Evolutionary conservation across 2,113 vertebrate genomes (phyloP).

Genomic region (Polypterus senegalus): DNA sequence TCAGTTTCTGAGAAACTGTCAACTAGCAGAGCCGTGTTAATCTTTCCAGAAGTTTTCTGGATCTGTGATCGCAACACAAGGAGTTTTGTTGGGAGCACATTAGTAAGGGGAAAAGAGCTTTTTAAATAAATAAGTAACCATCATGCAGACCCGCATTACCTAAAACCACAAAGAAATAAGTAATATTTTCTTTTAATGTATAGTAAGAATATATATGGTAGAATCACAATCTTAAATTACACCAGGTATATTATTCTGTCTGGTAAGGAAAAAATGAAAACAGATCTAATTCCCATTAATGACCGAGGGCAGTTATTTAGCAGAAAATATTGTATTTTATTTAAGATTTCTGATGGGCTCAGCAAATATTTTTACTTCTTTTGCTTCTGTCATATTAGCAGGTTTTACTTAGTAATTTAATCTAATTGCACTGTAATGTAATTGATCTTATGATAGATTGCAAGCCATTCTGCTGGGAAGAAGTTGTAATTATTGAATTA

Average conservation of each 20-base stretch:
- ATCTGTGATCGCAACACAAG: slow-evolving; percentile 3
- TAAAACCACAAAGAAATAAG: not conserved
- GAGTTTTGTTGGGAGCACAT: not conserved
- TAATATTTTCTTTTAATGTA: not conserved
- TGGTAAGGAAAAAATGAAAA: not conserved
- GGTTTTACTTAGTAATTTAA: slow-evolving; percentile 39
- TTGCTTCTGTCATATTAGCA: slow-evolving; percentile 23
- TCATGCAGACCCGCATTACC: not conserved
- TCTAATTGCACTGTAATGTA: slow-evolving; percentile 32
- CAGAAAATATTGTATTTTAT: slow-evolving; percentile 22
- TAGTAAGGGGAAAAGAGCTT: too few species aligned
- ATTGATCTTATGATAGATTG: slow-evolving; percentile 34
- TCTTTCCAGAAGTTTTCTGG: not conserved
- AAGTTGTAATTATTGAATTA: slow-evolving; percentile 42
- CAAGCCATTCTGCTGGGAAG: slow-evolving; percentile 34
- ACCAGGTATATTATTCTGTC: slow-evolving; percentile 1
- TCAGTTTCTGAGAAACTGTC: too few species aligned
- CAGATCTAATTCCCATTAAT: slow-evolving; percentile 27
- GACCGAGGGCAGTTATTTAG: slow-evolving; percentile 26
- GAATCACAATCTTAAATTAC: slow-evolving; percentile 2
- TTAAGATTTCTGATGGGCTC: slow-evolving; percentile 17
- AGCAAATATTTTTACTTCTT: slow-evolving; percentile 20
- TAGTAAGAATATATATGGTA: too few species aligned
- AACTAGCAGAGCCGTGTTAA: not conserved
- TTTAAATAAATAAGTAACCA: not conserved